Conservation (phyloP, 53 echinoderm and acorn worm genomes). For the Hippasteria phrygiana region DNA sequence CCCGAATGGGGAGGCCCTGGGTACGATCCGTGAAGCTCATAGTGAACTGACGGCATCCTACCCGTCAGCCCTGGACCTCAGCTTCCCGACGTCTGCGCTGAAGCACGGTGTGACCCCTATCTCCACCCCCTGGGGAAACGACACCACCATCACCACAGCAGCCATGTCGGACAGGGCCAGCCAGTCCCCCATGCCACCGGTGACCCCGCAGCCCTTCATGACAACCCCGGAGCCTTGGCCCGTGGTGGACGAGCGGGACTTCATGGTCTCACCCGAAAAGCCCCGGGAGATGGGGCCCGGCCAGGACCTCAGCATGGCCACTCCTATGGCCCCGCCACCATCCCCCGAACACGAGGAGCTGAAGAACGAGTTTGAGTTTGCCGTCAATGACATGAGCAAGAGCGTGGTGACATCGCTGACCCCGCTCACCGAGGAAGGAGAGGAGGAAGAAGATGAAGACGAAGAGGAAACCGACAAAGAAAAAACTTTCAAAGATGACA, state of each 20-base stretch:
- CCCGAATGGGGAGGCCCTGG: conserved; percentile 22
- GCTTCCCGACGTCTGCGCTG: conserved; percentile 26
- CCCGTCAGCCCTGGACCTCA: conserved; percentile 23
- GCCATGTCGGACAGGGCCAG: conserved; percentile 63
- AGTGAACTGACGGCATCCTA: conserved; percentile 45
- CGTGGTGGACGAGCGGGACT: conserved; percentile 88
- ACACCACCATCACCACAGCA: conserved; percentile 62
- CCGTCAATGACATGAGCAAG: conserved; percentile 70
- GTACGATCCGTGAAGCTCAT: conserved; percentile 55
- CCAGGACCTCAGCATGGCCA: conserved; percentile 70
- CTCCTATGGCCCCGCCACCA: conserved; percentile 91
- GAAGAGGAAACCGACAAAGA: not conserved
- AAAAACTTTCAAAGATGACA: not conserved
- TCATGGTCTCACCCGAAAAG: conserved; percentile 77
- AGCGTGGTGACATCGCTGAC: conserved; percentile 68
- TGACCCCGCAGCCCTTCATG: conserved; percentile 75
- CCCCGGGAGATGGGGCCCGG: conserved; percentile 38
- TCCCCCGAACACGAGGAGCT: conserved; percentile 86
- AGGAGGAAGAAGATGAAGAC: conserved; percentile 73
- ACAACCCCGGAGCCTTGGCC: conserved; percentile 92
- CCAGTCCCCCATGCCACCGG: conserved; percentile 62
- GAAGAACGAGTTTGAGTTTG: conserved; percentile 69
- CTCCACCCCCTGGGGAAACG: conserved; percentile 74
- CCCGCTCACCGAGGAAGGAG: conserved; percentile 85
- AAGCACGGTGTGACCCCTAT: conserved; percentile 50